Evolutionary conservation across 2,113 vertebrate species (phyloP).

Genomic region (Poicephalus gulielmi): DNA sequence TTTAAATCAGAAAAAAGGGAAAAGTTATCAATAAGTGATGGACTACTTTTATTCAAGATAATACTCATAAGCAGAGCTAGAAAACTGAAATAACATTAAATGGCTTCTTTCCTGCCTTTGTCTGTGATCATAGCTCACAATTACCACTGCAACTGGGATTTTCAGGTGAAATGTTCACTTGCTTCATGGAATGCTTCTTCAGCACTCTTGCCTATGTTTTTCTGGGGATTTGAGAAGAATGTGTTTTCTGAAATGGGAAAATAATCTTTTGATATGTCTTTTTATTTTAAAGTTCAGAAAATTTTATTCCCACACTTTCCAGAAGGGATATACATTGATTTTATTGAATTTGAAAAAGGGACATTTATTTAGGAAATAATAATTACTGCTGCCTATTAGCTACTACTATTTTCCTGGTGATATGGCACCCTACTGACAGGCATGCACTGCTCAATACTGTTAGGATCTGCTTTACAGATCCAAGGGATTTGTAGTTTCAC

Average conservation of each 20-base stretch:
- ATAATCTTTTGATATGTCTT: neutral
- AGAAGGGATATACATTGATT: neutral
- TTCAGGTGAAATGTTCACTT: neutral
- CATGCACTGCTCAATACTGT: too few species aligned
- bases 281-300: neutral
- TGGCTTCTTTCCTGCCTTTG: neutral
- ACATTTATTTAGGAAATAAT: neutral
- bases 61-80: neutral
- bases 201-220: neutral
- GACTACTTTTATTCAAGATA: constrained; percentile 12
- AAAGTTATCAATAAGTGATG: constrained; percentile 13
- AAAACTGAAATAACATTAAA: neutral
- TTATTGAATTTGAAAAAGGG: neutral
- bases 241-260: neutral
- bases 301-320: neutral
- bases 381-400: neutral
- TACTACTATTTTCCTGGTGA: neutral
- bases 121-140: neutral
- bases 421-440: neutral
- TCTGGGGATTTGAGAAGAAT: neutral
- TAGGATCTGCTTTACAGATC: neutral
- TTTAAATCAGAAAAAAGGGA: neutral
- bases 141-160: neutral
- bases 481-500: neutral
- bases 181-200: neutral